Base-by-base conservation (phyloP, 1,140 invertebrate species). In the Drosophila watanabei region DNA sequence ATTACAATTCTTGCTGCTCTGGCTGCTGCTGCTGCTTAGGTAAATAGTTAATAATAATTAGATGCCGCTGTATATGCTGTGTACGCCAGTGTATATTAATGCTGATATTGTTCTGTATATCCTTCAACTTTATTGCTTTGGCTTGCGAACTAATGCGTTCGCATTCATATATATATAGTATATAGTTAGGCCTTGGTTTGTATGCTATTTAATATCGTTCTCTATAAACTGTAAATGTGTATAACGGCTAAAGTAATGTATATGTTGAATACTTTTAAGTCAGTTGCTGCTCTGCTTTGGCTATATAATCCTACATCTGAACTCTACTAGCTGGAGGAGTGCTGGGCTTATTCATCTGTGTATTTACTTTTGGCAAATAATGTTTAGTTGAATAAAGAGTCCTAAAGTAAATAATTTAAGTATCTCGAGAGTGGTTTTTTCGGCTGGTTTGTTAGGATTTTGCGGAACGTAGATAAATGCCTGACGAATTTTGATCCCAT, bases 41-140 rank as follows among this genome's bases (percentile, higher is more conserved):
- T 89, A 89, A 89, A 89, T 89, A 89, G 85, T 89, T 89, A 76
- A 75, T 73, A 60, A 73, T 73, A 72, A 60, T 51, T 71, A 68
- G 65, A 71, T 73, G 70, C 70, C 59, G 66, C 70, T 73, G 52
- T 72, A 72, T 71, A 71, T 54, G 46, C n/a, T 52, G 30, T 33
- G 49, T 33, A 35, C 18, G 30, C 14, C 6, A 48, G 43, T 58
- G 51, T 58, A 72, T 79, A 58, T 63, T 79, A 37, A 46, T 79
- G 77, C 46, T 72, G 66, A 80, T 72, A 71, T 79, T 79, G 54
- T 72, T 79, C 54, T 54, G 54, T 79, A 71, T 79, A 71, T 72
- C 37, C 68, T 32, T 79, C 54, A 79, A 79, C 60, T 59, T 79
- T 79, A 79, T 79, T 79, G 77, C 78, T 80, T 80, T 73, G 56